Evolutionary conservation across 35 echinoderm and acorn worm genomes (phyloP).

Genomic region (Patiria miniata): DNA sequence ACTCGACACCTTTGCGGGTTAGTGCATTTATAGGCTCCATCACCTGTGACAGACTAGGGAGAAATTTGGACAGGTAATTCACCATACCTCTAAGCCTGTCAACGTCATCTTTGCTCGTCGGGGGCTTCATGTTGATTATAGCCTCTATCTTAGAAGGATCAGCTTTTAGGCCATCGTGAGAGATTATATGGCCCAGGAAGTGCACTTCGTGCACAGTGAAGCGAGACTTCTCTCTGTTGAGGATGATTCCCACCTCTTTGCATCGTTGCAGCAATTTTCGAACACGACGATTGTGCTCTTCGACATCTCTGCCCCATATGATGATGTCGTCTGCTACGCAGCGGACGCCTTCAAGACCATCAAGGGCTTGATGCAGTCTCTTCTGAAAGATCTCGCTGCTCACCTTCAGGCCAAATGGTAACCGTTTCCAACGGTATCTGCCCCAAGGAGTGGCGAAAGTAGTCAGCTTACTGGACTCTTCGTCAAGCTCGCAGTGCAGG

Average conservation of each 20-base stretch:
- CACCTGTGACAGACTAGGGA: constrained; percentile 22
- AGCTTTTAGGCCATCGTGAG: neutral
- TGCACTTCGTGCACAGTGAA: neutral
- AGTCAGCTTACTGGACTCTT: too few relatives aligned
- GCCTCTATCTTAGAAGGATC: constrained; percentile 49
- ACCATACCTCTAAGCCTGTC: constrained; percentile 40
- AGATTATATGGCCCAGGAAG: constrained; percentile 9
- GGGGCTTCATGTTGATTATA: constrained; percentile 35
- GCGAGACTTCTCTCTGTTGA: neutral
- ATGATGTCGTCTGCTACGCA: constrained; percentile 47
- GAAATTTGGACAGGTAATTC: constrained; percentile 21
- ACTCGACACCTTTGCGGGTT: constrained; percentile 28
- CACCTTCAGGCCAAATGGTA: constrained; percentile 52
- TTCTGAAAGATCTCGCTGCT: neutral
- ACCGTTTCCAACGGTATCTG: constrained; percentile 38
- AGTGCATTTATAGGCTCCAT: neutral
- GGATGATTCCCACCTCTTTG: neutral
- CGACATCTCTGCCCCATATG: constrained; percentile 41
- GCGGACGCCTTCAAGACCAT: constrained; percentile 21
- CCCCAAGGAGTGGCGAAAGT: constrained; percentile 49
- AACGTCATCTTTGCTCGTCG: constrained; percentile 38
- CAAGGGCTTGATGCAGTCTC: constrained; percentile 16
- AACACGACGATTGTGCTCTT: constrained; percentile 39
- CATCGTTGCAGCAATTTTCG: constrained; percentile 41
- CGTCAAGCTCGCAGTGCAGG: constrained; percentile 20